Base-by-base conservation (phyloP, 2,113 vertebrate species). In the Elanus axillaris region DNA sequence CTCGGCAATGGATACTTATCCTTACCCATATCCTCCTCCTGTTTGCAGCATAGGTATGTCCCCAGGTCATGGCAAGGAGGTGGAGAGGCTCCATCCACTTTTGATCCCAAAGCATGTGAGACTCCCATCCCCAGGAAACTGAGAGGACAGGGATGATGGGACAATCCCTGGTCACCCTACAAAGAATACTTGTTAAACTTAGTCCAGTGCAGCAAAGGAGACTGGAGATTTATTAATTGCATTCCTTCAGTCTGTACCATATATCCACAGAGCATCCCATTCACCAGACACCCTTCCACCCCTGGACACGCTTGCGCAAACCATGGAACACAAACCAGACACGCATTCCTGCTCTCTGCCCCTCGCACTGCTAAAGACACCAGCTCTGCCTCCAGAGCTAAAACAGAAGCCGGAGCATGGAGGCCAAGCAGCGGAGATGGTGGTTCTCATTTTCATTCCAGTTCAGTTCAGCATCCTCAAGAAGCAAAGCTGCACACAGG, bases 271-370 rank as follows among this genome's bases (percentile, higher is more conserved):
- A 15, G 16, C 62, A 29, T 5, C 53, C 18, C 31, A 9, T 5
- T 26, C 22, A 31, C 38, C 73, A 56, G 42, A 3, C 32, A 17
- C 20, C 20, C 18, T 26, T 32, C 55, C 17, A 38, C 12, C 45
- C 9, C 10, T 8, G 8, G n/a, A 29, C 27, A 22, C 1, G 0
- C 6, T 5, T 3, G 13, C n/a, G 42, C 34, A n/a, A 74, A 16
- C 32, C 32, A 9, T 2, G 0, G 42, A 11, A n/a, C 58, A 38
- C 45, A 17, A 45, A 21, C 4, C n/a, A 22, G 20, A 7, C 16
- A 1, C 14, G 13, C 9, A 2, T 27, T 34, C 48, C 9, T 56
- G 34, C 38, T 47, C n/a, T 15, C n/a, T 62, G 32, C 4, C 16
- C 45, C 18, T 16, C 9, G 43, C 50, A 13, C 36, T 17, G 36